Conservation (phyloP, 53 echinoderm and acorn worm species). For the Antedon mediterranea region DNA sequence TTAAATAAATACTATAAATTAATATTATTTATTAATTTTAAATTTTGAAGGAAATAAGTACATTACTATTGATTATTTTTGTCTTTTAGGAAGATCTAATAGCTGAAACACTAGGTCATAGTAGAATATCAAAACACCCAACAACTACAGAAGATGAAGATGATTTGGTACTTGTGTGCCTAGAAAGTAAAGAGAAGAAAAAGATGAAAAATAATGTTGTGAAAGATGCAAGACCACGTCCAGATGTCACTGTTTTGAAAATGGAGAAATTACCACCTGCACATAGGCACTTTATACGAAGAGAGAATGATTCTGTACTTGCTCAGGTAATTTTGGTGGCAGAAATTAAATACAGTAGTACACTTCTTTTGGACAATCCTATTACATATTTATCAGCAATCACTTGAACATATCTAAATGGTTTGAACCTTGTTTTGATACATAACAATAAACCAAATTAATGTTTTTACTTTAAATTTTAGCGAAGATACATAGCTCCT, state of each 20-base stretch:
- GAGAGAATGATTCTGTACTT: constrained; percentile 61
- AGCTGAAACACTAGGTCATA: constrained; percentile 52
- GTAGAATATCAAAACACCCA: constrained; percentile 22
- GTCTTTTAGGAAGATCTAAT: constrained; percentile 37
- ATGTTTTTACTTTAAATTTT: neutral
- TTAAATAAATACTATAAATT: no score
- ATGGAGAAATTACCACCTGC: constrained; percentile 34
- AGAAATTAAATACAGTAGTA: no score
- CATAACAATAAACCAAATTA: no score
- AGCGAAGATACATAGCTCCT: constrained; percentile 88
- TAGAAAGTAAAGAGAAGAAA: neutral
- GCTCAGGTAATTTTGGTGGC: constrained; percentile 61
- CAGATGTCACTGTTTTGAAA: neutral
- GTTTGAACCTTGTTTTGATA: neutral
- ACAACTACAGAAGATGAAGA: constrained; percentile 3
- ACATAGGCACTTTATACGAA: constrained; percentile 60
- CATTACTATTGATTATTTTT: neutral
- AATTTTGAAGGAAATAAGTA: no score
- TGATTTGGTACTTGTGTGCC: constrained; percentile 5
- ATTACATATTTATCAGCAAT: no score
- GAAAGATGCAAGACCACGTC: neutral
- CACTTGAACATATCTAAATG: neutral
- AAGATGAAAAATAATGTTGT: neutral
- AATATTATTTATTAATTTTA: no score
- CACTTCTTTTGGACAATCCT: no score